Evolutionary conservation across 2,888 invertebrate genomes (phyloP).

Genomic region (Scrobipalpa atriplicella): DNA sequence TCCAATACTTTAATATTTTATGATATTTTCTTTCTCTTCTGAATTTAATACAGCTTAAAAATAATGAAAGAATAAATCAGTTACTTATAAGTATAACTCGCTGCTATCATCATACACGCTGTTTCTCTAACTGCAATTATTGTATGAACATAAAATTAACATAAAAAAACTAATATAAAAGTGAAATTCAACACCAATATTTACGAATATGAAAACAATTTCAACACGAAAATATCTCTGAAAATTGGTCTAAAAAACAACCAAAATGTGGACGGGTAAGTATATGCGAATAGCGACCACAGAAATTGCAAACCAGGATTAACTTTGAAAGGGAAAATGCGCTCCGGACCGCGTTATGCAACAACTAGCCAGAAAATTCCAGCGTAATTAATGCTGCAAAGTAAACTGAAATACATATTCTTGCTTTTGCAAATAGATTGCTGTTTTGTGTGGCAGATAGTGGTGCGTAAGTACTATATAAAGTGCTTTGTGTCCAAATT

Average conservation of each 20-base stretch:
- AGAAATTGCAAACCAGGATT: constrained; percentile 9
- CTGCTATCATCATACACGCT: too few species aligned
- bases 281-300: not conserved
- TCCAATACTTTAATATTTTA: too few species aligned
- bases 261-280: too few species aligned
- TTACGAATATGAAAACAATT: too few species aligned
- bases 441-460: constrained; percentile 1
- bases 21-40: too few species aligned
- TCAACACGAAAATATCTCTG: not conserved
- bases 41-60: too few species aligned
- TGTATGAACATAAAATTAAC: too few species aligned
- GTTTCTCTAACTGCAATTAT: too few species aligned
- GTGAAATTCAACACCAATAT: too few species aligned
- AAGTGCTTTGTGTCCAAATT: not conserved
- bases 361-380: constrained; percentile 11
- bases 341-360: not conserved
- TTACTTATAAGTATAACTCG: too few species aligned
- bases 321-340: constrained; percentile 7
- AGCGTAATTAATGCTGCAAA: not conserved
- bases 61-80: too few species aligned
- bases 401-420: not conserved
- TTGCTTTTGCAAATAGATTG: not conserved
- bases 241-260: not conserved
- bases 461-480: not conserved
- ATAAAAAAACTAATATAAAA: too few species aligned